Base-by-base conservation (phyloP, 1,140 invertebrate genomes). In the Pseudobourletiella spinata region DNA sequence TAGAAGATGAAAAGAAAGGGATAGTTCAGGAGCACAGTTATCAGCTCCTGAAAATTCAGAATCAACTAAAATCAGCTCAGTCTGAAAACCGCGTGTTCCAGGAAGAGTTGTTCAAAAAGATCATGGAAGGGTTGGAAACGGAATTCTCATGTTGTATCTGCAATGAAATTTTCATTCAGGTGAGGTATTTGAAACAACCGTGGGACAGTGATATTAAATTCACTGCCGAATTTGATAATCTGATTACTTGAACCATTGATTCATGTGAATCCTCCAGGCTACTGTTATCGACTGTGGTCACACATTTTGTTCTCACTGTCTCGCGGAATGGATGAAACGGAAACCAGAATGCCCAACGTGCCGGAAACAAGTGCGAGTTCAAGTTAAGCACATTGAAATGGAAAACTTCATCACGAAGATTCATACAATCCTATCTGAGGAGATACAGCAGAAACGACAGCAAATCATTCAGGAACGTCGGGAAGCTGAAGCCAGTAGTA, bases 141-240 rank as follows among this genome's bases (percentile, higher is more conserved):
- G 86, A 90, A 71, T 73, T 90, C 18, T 83, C 84, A 57, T 91
- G 88, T 71, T 82, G 81, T 57, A 85, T 91, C 62, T 91, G 88
- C 71, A 83, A 82, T 51, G 88, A 90, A 76, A 74, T 89, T 1
- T 86, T 89, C 74, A 77, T 89, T 0, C 76, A 76, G 32, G 74
- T 74, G 63, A 63, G 61, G 67, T 32, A 28, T 57, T 16, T 57
- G 24, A 61, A 22, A 56, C 66, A 58, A 48, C 44, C 20, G 35
- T 39, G 11, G 35, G n/a, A n/a, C n/a, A n/a, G n/a, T n/a, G n/a
- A n/a, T n/a, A n/a, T n/a, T n/a, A n/a, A n/a, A n/a, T n/a, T n/a
- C n/a, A n/a, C n/a, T n/a, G n/a, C n/a, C n/a, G n/a, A n/a, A n/a
- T n/a, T n/a, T n/a, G n/a, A n/a, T n/a, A n/a, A n/a, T n/a, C n/a